Base-by-base conservation (phyloP, 2,797 vertebrate species). In the Xerus rutilus region DNA sequence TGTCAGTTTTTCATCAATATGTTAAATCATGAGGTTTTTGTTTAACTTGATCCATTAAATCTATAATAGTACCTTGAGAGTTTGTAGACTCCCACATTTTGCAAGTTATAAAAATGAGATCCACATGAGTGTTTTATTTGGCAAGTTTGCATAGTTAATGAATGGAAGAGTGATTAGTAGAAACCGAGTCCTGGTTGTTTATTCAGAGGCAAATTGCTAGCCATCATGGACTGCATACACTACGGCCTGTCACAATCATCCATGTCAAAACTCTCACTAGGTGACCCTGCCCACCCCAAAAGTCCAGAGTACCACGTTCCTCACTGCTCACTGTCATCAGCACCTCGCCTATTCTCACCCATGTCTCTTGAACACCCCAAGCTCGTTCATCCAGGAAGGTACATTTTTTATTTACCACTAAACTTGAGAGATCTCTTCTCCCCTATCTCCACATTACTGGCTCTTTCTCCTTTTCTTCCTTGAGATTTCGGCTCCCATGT, bases 331-430 rank as follows among this genome's bases (percentile, higher is more conserved):
- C 35, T 28, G 39, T 3, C 12, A 25, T 18, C 17, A 25, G 47
- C 0, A 0, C 13, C 18, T 4, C 8, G 0, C 6, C 4, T 28
- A 62, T 49, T 4, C 59, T n/a, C 73, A 57, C 13, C 12, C 9
- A 1, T 30, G 35, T 86, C 32, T 72, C 73, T 32, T 32, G 43
- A 64, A 49, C 14, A 47, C 1, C 1, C 0, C 5, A 2, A 30
- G 4, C 3, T 76, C n/a, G 7, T 52, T 35, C 35, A 35, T 12
- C 52, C 4, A 1, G 0, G 5, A 67, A 4, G 10, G 3, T 3
- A 18, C 76, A 25, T 30, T 25, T 57, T 57, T 14, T 39, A 45
- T 5, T n/a, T 47, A 54, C 45, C 4, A 11, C 30, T 14, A 39
- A 59, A 0, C 57, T 10, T 35, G 47, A 35, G 79, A 52, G 3